Percentiles rank a stretch among this genome's conserved stretches.
These are phyloP conservation scores for Ischnura elegans DNA, from an alignment of 2,888 invertebrate genomes.

Conservation along the genomic window DNA sequence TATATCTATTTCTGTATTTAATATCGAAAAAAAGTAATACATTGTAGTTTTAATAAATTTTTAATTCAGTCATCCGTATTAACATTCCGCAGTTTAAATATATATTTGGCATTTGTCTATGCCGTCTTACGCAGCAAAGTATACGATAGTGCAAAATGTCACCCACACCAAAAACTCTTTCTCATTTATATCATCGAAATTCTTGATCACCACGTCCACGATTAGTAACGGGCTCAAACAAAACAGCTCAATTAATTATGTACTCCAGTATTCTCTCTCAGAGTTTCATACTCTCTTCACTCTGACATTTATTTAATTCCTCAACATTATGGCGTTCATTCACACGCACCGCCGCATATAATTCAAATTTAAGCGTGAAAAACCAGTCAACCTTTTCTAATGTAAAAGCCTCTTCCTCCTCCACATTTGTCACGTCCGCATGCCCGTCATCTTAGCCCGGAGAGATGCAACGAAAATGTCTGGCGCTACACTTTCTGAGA, in stretches of 20 bases:
- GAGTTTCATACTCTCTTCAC: not conserved
- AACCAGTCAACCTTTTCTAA: not conserved
- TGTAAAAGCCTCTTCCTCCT: not conserved
- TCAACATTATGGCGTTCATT: not conserved
- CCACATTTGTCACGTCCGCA: not conserved
- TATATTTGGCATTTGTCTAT: not conserved
- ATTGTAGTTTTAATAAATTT: too few relatives aligned
- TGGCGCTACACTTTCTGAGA: not conserved
- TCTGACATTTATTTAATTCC: not conserved
- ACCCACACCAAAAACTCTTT: not conserved
- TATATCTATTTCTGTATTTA: too few relatives aligned
- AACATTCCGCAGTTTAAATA: too few relatives aligned
- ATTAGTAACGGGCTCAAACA: not conserved
- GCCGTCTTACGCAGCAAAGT: not conserved
- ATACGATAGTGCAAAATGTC: not conserved
- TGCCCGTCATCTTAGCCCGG: not conserved
- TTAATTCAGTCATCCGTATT: too few relatives aligned
- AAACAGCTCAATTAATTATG: slow-evolving; percentile 8
- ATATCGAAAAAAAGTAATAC: too few relatives aligned
- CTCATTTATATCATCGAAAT: not conserved
- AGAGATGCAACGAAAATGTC: not conserved
- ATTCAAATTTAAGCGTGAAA: slow-evolving; percentile 13
- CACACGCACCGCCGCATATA: not conserved
- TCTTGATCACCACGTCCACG: not conserved
- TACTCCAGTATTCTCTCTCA: not conserved